Percentiles rank a stretch among this genome's conserved stretches.
phyloP scores from a whole-genome alignment of 1,140 invertebrate genomes.

The Sitophilus oryzae region DNA sequence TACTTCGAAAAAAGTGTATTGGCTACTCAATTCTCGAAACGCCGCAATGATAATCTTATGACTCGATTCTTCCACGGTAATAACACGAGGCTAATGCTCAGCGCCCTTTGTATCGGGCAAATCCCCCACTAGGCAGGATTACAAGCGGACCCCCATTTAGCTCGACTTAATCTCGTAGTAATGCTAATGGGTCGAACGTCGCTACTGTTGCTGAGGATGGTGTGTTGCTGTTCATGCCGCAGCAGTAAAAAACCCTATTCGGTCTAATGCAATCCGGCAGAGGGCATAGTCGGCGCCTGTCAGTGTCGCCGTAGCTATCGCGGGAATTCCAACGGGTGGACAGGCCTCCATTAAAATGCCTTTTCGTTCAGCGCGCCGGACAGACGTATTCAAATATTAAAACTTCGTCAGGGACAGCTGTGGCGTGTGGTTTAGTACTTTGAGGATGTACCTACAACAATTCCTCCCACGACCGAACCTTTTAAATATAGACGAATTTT shows the following conservation, averaged over 20 bases:
- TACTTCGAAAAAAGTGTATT: too few relatives aligned
- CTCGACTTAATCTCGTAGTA: neutral
- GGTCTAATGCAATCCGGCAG: neutral
- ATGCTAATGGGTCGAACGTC: neutral
- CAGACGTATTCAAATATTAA: constrained; percentile 1
- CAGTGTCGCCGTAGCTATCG: neutral
- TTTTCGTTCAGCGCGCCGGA: neutral
- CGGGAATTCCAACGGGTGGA: neutral
- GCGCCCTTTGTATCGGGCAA: too few relatives aligned
- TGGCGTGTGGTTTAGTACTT: too few relatives aligned
- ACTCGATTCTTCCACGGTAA: too few relatives aligned
- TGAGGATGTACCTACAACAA: too few relatives aligned
- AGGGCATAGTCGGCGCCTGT: neutral
- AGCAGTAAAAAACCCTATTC: neutral
- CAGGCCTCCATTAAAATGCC: neutral
- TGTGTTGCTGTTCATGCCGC: neutral
- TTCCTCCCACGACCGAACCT: too few relatives aligned
- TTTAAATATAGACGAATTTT: too few relatives aligned
- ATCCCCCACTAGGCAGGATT: too few relatives aligned
- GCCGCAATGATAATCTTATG: too few relatives aligned
- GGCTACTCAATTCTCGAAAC: too few relatives aligned
- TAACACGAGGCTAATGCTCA: too few relatives aligned
- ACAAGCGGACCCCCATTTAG: neutral
- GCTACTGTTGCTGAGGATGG: neutral
- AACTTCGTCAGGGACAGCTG: neutral